Conservation (phyloP, 2,888 invertebrate species). For the Creontiades dilutus region DNA sequence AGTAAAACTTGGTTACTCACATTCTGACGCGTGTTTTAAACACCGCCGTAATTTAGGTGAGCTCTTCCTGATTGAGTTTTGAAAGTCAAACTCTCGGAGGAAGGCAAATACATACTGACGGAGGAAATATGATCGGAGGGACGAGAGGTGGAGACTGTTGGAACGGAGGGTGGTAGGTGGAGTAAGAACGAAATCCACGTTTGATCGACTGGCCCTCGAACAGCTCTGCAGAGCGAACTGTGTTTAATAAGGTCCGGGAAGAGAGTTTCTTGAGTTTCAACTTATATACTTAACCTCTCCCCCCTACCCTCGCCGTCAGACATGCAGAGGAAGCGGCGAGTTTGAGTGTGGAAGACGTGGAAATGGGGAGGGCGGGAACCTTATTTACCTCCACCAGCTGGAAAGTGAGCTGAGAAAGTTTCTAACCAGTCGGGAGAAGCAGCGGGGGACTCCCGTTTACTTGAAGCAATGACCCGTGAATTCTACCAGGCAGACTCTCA, state of each 20-base stretch:
- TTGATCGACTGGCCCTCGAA: background rate
- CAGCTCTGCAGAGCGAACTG: conserved; percentile 9
- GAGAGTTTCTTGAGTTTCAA: conserved; percentile 60
- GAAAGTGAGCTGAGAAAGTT: conserved; percentile 68
- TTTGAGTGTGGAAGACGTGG: too few species aligned
- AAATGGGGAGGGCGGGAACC: background rate
- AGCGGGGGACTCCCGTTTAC: conserved; percentile 51
- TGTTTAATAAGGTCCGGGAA: conserved; percentile 50
- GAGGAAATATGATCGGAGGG: too few species aligned
- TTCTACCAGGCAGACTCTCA: conserved; percentile 60
- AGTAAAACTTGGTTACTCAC: too few species aligned
- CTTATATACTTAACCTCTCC: conserved; percentile 53
- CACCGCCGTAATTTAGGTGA: too few species aligned
- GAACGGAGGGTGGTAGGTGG: background rate
- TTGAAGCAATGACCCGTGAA: conserved; percentile 64
- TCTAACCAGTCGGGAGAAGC: conserved; percentile 31
- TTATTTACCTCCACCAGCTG: conserved; percentile 43
- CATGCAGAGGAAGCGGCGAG: too few species aligned
- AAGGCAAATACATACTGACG: too few species aligned
- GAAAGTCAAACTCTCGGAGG: too few species aligned
- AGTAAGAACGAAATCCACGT: background rate
- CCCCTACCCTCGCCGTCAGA: background rate
- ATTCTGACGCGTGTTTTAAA: too few species aligned
- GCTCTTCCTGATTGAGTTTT: too few species aligned
- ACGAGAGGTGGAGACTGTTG: too few species aligned